Conservation (phyloP, 2,797 vertebrate genomes). For the Catharus ustulatus region DNA sequence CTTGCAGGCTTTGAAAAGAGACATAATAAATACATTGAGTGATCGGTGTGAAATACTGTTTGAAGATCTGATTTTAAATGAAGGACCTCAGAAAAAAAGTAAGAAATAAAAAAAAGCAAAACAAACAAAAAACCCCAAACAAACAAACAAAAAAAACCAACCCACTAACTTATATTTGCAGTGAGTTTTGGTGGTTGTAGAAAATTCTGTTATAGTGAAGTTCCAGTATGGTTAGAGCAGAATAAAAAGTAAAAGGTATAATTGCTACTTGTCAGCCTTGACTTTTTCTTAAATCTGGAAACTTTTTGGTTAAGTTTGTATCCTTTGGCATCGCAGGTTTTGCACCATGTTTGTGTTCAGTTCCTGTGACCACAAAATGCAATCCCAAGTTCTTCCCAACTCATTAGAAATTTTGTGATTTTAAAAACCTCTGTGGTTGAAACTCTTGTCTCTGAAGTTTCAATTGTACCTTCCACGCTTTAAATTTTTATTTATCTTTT, state of each 20-base stretch:
- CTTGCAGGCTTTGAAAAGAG: slow-evolving; percentile 89
- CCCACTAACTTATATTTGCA: background rate
- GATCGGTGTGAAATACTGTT: slow-evolving; percentile 89
- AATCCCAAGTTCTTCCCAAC: background rate
- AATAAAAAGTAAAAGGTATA: background rate
- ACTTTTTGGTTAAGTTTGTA: background rate
- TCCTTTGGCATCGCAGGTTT: background rate
- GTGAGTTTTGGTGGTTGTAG: background rate
- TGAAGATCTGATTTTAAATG: slow-evolving; percentile 86
- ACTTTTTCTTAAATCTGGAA: background rate
- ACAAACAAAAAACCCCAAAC: no score
- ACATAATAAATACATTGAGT: slow-evolving; percentile 87
- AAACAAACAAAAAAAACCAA: no score
- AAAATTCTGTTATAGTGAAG: background rate
- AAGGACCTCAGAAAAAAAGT: slow-evolving; percentile 76
- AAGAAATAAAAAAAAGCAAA: slow-evolving; percentile 32
- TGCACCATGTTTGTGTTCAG: background rate
- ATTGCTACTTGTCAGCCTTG: background rate
- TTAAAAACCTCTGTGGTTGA: background rate
- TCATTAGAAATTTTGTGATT: background rate
- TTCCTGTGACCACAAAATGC: background rate
- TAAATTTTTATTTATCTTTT: background rate
- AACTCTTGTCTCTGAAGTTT: background rate
- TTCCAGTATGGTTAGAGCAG: background rate
- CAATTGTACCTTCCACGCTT: background rate